These are phyloP conservation scores for Sisyra terminalis DNA, from an alignment of 2,888 invertebrate species.

Conservation along the genomic window DNA sequence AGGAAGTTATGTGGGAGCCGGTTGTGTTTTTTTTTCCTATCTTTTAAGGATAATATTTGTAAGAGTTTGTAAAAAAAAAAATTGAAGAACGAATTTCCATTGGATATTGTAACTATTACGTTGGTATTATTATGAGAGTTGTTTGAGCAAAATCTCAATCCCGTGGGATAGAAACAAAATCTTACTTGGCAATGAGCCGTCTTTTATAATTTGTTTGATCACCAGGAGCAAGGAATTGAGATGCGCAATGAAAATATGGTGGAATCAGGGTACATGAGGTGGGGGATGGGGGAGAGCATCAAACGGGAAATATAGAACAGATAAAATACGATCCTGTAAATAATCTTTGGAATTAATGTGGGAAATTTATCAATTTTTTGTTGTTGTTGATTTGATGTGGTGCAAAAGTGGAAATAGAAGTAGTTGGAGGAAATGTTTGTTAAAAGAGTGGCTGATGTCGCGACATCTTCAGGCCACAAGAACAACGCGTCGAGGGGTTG, in stretches of 20 bases:
- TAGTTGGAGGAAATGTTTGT: background rate
- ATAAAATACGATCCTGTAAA: background rate
- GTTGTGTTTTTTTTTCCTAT: too few relatives aligned
- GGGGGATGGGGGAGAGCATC: slow-evolving; percentile 17
- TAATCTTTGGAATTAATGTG: slow-evolving; percentile 2
- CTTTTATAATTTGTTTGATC: slow-evolving; percentile 30
- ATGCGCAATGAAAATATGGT: too few relatives aligned
- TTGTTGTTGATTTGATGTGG: slow-evolving; percentile 15
- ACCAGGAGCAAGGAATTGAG: slow-evolving; percentile 15
- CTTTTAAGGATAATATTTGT: too few relatives aligned
- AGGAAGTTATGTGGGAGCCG: too few relatives aligned
- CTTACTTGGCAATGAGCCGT: slow-evolving; percentile 16
- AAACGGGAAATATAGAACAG: slow-evolving; percentile 2
- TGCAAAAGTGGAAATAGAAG: slow-evolving; percentile 10
- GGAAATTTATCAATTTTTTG: slow-evolving; percentile 1
- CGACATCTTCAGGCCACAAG: slow-evolving; percentile 9
- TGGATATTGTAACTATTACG: too few relatives aligned
- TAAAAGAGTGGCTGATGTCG: slow-evolving; percentile 9
- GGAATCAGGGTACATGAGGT: slow-evolving; percentile 10
- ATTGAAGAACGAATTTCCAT: too few relatives aligned
- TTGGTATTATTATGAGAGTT: too few relatives aligned
- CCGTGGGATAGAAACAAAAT: slow-evolving; percentile 3
- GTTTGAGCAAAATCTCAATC: background rate
- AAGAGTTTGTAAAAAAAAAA: too few relatives aligned
- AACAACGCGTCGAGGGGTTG: slow-evolving; percentile 23